These are phyloP conservation scores for Hippocampus guttulatus DNA, from an alignment of 2,113 vertebrate species.

Conservation along the genomic window DNA sequence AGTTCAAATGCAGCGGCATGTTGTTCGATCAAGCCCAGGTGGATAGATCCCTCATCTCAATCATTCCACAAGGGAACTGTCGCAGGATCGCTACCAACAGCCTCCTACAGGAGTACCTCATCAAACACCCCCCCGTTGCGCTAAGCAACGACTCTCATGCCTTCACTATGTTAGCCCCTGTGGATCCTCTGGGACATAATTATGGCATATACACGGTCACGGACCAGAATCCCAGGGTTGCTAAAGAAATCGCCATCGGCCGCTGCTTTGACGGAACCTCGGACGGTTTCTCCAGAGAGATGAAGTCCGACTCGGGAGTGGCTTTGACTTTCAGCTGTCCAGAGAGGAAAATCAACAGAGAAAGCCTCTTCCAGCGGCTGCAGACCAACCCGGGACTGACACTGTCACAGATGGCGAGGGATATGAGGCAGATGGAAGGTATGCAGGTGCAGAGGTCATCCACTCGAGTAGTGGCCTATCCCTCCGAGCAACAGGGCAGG, in stretches of 20 bases:
- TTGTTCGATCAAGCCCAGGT: constrained; percentile 84
- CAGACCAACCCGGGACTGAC: constrained; percentile 80
- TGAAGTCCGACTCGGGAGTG: constrained; percentile 80
- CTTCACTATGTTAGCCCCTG: constrained; percentile 87
- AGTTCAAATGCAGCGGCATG: constrained; percentile 97
- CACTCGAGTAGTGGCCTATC: constrained; percentile 71
- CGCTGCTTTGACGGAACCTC: constrained; percentile 96
- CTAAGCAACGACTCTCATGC: constrained; percentile 73
- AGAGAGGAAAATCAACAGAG: constrained; percentile 75
- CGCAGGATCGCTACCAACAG: constrained; percentile 72
- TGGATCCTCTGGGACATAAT: constrained; percentile 95
- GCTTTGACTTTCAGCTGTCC: constrained; percentile 87
- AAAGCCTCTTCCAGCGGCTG: constrained; percentile 89
- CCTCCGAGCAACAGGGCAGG: constrained; percentile 63
- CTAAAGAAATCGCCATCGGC: constrained; percentile 96
- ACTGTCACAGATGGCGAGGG: constrained; percentile 81
- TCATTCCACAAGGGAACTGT: constrained; percentile 88
- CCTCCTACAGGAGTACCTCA: constrained; percentile 86
- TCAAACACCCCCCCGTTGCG: constrained; percentile 79
- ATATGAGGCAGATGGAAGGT: constrained; percentile 76
- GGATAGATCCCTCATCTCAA: constrained; percentile 83
- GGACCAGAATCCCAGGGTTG: constrained; percentile 89
- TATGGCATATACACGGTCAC: constrained; percentile 97
- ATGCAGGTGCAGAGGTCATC: constrained; percentile 64
- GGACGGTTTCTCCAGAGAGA: constrained; percentile 91